A percentile compares a stretch with the other conserved stretches of the same genome.
phyloP scores from a whole-genome alignment of 2,797 vertebrate genomes.

The Oophaga sylvatica region DNA sequence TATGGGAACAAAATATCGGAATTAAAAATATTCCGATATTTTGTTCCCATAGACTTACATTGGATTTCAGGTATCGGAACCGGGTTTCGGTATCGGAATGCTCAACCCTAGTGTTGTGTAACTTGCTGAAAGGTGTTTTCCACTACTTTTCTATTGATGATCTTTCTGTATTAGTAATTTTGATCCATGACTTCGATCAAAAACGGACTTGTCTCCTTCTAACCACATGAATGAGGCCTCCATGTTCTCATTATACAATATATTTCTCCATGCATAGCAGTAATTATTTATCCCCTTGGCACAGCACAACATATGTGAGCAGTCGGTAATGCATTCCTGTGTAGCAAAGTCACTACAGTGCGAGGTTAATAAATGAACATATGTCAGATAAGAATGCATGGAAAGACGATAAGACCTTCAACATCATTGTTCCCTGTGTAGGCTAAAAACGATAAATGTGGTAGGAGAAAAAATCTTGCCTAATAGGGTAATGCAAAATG shows the following conservation, averaged over 20 bases:
- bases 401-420: background rate
- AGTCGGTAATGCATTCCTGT: background rate
- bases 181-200: too few species aligned
- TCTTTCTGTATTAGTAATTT: too few species aligned
- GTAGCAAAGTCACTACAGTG: slow-evolving; percentile 3
- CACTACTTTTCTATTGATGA: background rate
- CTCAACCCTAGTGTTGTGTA: background rate
- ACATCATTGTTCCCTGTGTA: background rate
- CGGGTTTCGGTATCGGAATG: too few species aligned
- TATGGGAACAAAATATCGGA: too few species aligned
- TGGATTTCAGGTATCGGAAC: too few species aligned
- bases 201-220: too few species aligned
- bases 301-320: background rate
- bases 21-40: too few species aligned
- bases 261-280: background rate
- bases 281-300: background rate
- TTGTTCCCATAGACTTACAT: too few species aligned
- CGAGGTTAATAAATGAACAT: slow-evolving; percentile 3
- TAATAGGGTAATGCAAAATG: background rate
- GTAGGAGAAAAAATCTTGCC: background rate
- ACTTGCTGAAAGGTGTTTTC: background rate
- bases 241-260: background rate
- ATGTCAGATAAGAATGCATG: slow-evolving; percentile 16
- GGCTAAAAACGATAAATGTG: background rate
- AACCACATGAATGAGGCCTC: too few species aligned